Conservation (phyloP, 2,113 vertebrate genomes). For the Cynopterus brachyotis region DNA sequence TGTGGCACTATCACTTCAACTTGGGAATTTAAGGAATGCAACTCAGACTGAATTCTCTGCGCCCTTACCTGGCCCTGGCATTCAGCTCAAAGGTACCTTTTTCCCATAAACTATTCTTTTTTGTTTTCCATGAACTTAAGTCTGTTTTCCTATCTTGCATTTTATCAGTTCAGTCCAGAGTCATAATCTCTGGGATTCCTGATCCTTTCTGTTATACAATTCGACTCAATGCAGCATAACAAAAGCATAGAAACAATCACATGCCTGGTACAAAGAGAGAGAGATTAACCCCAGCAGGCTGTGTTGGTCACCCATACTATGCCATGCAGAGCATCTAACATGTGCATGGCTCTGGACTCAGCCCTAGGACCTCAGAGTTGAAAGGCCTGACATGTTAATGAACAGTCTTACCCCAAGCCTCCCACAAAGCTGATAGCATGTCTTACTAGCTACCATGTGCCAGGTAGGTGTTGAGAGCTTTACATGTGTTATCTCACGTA, state of each 20-base stretch:
- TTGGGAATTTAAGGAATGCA: constrained; percentile 26
- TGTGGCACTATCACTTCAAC: neutral
- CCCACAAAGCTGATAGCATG: neutral
- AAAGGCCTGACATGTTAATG: neutral
- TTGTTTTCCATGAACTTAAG: neutral
- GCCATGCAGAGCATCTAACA: neutral
- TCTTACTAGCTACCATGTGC: neutral
- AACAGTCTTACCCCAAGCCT: neutral
- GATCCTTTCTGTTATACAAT: neutral
- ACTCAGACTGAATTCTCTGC: neutral
- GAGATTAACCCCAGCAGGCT: neutral
- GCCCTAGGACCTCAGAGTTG: neutral
- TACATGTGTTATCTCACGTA: neutral
- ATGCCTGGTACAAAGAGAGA: neutral
- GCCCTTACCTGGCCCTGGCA: neutral
- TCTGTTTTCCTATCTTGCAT: neutral
- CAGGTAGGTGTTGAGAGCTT: neutral
- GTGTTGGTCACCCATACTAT: neutral
- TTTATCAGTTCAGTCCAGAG: constrained; percentile 2
- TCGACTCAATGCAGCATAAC: neutral
- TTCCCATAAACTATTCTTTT: neutral
- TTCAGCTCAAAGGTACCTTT: neutral
- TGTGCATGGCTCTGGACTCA: neutral
- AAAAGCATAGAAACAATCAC: neutral
- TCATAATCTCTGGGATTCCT: neutral